Percentiles rank a stretch among this genome's conserved stretches.
Conservation (phyloP, 2,797 vertebrate species). For the Leuciscus waleckii region DNA sequence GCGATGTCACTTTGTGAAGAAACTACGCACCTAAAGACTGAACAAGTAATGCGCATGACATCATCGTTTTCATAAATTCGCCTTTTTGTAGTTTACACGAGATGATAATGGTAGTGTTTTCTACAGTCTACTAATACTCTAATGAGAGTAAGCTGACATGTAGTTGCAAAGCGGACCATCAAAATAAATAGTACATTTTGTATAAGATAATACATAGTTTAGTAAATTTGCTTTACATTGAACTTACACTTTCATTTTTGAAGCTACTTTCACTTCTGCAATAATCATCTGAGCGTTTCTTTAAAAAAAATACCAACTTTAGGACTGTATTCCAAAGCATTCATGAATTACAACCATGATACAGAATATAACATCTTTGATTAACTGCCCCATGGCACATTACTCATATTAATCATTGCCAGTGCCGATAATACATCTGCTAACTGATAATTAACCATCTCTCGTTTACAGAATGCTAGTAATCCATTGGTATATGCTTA, state of each 20-base stretch:
- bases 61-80: too few relatives aligned
- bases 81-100: too few relatives aligned
- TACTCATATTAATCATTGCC: conserved; percentile 35
- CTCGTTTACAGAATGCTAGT: background rate
- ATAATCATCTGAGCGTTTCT: background rate
- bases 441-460: conserved; percentile 24
- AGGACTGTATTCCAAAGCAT: background rate
- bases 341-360: background rate
- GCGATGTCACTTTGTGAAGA: too few relatives aligned
- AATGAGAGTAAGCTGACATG: background rate
- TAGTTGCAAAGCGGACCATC: background rate
- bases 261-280: background rate
- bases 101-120: too few relatives aligned
- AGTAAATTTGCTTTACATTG: background rate
- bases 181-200: background rate
- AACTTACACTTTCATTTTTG: background rate
- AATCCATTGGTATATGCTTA: background rate
- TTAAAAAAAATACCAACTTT: background rate
- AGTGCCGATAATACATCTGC: conserved; percentile 8
- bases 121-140: background rate
- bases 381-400: conserved; percentile 1
- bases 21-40: too few relatives aligned
- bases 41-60: too few relatives aligned
- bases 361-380: conserved; percentile 1
- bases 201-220: background rate